phyloP scores from a whole-genome alignment of 2,797 vertebrate genomes.

The Ctenochaetus hawaiiensis region DNA sequence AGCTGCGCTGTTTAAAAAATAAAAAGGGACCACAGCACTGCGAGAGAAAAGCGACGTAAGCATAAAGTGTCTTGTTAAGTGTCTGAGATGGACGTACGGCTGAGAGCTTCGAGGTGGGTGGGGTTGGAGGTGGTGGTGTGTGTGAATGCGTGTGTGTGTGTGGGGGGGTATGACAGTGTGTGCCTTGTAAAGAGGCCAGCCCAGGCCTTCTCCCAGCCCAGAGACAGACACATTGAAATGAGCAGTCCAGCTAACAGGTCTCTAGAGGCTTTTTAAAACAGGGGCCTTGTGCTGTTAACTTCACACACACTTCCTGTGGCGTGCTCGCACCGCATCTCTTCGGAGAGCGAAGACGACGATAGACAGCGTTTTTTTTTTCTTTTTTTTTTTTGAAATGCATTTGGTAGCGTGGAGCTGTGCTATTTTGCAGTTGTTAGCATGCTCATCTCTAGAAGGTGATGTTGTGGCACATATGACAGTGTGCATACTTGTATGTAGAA shows the following conservation, averaged over 20 bases:
- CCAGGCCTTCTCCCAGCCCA: conserved; percentile 65
- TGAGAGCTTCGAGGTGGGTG: conserved; percentile 59
- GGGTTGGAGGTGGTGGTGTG: neutral
- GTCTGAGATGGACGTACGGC: conserved; percentile 75
- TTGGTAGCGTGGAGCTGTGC: conserved; percentile 19
- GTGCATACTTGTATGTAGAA: conserved; percentile 20
- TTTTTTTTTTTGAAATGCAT: conserved; percentile 14
- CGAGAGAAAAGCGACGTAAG: conserved; percentile 75
- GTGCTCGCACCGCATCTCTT: conserved; percentile 55
- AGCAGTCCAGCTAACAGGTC: conserved; percentile 89
- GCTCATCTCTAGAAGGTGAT: neutral
- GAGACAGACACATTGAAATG: conserved; percentile 90
- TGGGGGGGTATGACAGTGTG: conserved; percentile 76
- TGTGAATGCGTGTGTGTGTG: conserved; percentile 1
- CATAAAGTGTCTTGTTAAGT: conserved; percentile 81
- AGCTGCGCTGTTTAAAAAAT: conserved; percentile 30
- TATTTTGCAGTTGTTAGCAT: conserved; percentile 17
- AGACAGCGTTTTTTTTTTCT: conserved; percentile 7
- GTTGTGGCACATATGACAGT: neutral
- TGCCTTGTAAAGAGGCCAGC: conserved; percentile 77
- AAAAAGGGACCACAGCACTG: conserved; percentile 55
- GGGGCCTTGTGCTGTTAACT: conserved; percentile 87
- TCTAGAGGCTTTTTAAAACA: conserved; percentile 89
- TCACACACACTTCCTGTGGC: conserved; percentile 85
- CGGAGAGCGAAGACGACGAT: conserved; percentile 19